phyloP scores from a whole-genome alignment of 2,113 vertebrate species.

The Lagopus leucura region DNA sequence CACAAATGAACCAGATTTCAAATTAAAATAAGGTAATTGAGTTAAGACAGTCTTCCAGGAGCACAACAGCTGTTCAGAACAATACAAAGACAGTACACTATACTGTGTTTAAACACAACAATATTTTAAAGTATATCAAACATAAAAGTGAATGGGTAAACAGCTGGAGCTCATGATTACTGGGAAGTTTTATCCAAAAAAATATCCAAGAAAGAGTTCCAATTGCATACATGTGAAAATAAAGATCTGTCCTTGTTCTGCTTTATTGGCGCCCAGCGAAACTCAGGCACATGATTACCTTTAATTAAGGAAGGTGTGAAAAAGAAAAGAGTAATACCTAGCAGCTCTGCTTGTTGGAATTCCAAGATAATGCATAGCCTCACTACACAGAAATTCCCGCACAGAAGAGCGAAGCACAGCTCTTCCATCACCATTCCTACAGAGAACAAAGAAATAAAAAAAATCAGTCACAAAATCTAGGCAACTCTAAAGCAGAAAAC shows the following conservation, averaged over 20 bases:
- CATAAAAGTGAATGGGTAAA: background rate
- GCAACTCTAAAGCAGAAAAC: background rate
- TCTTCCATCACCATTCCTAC: constrained; percentile 83
- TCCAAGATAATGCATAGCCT: constrained; percentile 83
- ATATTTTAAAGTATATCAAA: background rate
- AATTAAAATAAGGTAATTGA: background rate
- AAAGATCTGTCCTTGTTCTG: background rate
- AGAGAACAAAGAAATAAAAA: background rate
- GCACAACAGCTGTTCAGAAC: background rate
- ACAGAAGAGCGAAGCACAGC: constrained; percentile 84
- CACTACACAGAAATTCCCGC: constrained; percentile 85
- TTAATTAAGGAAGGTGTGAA: background rate
- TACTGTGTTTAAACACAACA: background rate
- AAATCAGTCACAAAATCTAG: background rate
- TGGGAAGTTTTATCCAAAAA: background rate
- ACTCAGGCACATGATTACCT: background rate
- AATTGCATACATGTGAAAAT: background rate
- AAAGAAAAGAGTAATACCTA: constrained; percentile 72
- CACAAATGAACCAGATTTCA: background rate
- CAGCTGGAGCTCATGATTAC: background rate
- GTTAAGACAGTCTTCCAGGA: background rate
- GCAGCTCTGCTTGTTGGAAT: constrained; percentile 86
- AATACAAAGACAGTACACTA: background rate
- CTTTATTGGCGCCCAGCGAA: background rate
- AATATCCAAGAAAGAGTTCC: background rate